Evolutionary conservation across 2,888 invertebrate species (phyloP).

Genomic region (Gortyna flavago): DNA sequence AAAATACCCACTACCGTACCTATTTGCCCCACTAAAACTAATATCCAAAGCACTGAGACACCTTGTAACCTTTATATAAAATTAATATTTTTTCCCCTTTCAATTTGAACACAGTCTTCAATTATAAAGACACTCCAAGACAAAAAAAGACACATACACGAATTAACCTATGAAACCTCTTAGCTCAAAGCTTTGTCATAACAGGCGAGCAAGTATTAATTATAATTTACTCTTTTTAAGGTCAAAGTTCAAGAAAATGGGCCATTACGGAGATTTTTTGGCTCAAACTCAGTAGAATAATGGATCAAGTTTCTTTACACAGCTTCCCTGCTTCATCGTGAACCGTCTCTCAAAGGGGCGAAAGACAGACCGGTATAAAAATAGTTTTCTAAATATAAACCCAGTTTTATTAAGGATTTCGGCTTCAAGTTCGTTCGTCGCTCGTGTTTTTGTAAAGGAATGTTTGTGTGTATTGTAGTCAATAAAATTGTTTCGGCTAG

Average conservation of each 20-base stretch:
- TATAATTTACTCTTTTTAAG: constrained; percentile 60
- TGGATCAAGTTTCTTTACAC: constrained; percentile 52
- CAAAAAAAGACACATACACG: constrained; percentile 1
- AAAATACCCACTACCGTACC: no score
- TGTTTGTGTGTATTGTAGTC: constrained; percentile 56
- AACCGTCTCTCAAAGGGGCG: constrained; percentile 56
- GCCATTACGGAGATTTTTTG: constrained; percentile 64
- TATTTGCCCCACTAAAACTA: background rate
- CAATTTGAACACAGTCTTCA: no score
- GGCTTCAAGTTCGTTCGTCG: constrained; percentile 58
- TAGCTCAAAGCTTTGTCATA: constrained; percentile 43
- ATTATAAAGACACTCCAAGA: background rate
- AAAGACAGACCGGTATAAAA: constrained; percentile 62
- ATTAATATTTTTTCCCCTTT: no score
- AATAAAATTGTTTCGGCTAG: constrained; percentile 50
- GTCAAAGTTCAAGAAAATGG: constrained; percentile 62
- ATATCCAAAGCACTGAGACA: background rate
- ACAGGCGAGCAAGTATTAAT: constrained; percentile 48
- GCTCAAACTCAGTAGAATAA: constrained; percentile 57
- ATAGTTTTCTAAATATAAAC: constrained; percentile 69
- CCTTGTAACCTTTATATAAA: background rate
- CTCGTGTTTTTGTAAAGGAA: constrained; percentile 40
- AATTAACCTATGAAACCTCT: constrained; percentile 29
- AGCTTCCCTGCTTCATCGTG: constrained; percentile 35
- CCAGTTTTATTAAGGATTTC: constrained; percentile 64